These are phyloP conservation scores for Oceanodroma leucorhoa DNA, from an alignment of 2,797 vertebrate species.

Conservation along the genomic window DNA sequence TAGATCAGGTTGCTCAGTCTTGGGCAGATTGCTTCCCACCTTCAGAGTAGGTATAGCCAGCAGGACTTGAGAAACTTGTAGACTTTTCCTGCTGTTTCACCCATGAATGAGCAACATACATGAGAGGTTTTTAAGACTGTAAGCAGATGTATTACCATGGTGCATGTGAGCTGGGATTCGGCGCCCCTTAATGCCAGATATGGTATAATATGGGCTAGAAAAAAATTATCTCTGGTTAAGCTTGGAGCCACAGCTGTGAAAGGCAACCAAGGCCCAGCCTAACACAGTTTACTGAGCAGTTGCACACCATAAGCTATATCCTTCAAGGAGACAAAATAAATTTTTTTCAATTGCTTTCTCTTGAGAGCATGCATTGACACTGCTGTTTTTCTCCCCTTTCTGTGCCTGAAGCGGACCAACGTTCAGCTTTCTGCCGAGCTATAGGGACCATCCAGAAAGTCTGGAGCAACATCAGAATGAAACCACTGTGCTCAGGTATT, in stretches of 20 bases:
- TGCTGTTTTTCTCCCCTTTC: neutral
- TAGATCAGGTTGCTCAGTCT: neutral
- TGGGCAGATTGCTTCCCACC: neutral
- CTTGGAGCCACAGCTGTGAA: neutral
- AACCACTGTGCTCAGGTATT: neutral
- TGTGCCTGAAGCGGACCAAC: neutral
- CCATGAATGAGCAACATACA: neutral
- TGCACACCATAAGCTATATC: neutral
- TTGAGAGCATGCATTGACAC: neutral
- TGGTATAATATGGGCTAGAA: neutral
- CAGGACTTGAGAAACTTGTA: neutral
- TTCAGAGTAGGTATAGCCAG: neutral
- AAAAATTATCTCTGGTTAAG: neutral
- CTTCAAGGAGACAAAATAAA: neutral
- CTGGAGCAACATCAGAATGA: neutral
- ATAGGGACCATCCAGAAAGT: neutral
- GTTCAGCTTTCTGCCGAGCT: neutral
- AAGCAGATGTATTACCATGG: neutral
- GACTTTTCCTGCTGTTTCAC: neutral
- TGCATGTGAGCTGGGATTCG: neutral
- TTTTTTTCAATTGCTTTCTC: neutral
- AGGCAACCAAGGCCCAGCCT: neutral
- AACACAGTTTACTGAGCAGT: neutral
- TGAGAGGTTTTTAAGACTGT: neutral
- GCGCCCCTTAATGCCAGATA: neutral